phyloP scores from a whole-genome alignment of 2,888 invertebrate genomes.

The Trissolcus japonicus region DNA sequence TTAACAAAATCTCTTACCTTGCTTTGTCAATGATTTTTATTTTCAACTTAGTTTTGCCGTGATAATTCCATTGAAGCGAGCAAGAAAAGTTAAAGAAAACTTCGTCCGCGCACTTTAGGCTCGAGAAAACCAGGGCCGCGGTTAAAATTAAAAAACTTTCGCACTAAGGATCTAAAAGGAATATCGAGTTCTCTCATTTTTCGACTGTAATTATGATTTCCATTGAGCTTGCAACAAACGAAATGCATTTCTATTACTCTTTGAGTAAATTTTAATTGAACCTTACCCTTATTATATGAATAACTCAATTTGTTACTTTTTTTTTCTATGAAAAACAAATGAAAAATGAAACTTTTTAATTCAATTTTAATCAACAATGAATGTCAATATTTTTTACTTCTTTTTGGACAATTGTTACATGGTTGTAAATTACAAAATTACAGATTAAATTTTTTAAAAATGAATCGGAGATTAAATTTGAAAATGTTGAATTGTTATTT shows the following conservation, averaged over 20 bases:
- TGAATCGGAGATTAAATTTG: no score
- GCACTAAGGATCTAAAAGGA: slow-evolving; percentile 8
- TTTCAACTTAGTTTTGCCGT: background rate
- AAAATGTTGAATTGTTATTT: no score
- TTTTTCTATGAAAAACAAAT: no score
- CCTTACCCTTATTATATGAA: no score
- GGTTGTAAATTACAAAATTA: no score
- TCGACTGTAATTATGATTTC: slow-evolving; percentile 7
- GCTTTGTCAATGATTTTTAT: slow-evolving; percentile 19
- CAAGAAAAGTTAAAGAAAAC: no score
- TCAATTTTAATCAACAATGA: no score
- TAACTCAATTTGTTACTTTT: no score
- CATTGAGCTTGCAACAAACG: slow-evolving; percentile 3
- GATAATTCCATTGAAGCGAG: background rate
- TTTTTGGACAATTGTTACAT: no score
- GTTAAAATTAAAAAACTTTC: slow-evolving; percentile 45
- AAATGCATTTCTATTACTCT: background rate
- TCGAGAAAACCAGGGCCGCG: slow-evolving; percentile 7
- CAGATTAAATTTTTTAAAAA: no score
- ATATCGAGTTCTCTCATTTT: slow-evolving; percentile 20
- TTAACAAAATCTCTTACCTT: slow-evolving; percentile 10
- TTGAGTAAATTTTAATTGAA: slow-evolving; percentile 8
- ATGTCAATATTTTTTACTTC: no score
- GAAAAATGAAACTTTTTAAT: no score
- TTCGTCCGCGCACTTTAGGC: slow-evolving; percentile 15